phyloP scores from a whole-genome alignment of 35 echinoderm and acorn worm species.

The Chiridota heheva region DNA sequence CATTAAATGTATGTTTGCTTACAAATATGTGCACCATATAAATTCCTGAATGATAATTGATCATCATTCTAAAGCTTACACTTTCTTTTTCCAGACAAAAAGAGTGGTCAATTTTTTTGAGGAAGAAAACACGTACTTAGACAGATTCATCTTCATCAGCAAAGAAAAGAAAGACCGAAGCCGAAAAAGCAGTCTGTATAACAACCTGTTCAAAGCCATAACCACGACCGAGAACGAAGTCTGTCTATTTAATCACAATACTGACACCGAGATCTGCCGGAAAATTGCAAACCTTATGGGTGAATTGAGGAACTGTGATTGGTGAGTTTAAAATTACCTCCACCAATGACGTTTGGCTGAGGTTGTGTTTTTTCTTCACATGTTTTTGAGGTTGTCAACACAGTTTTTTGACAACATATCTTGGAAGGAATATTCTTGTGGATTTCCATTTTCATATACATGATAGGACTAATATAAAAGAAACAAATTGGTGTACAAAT shows the following conservation, averaged over 20 bases:
- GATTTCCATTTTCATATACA: no score
- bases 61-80: neutral
- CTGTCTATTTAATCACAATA: conserved; percentile 85
- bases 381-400: no score
- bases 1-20: no score
- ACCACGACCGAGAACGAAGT: conserved; percentile 91
- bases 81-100: conserved; percentile 6
- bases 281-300: conserved; percentile 66
- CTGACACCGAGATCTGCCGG: conserved; percentile 72
- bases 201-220: conserved; percentile 75
- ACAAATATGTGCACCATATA: no score
- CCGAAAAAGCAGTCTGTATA: conserved; percentile 79
- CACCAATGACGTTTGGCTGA: no score
- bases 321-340: no score
- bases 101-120: conserved; percentile 71
- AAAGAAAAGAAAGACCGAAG: conserved; percentile 69
- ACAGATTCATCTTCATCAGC: conserved; percentile 90
- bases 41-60: neutral
- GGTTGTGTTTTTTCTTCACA: no score
- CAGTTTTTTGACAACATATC: no score
- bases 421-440: no score
- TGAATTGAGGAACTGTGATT: conserved; percentile 41
- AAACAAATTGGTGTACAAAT: no score
- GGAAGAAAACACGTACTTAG: conserved; percentile 73
- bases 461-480: no score